Conservation (phyloP, 2,113 vertebrate species). For the Phycodurus eques region DNA sequence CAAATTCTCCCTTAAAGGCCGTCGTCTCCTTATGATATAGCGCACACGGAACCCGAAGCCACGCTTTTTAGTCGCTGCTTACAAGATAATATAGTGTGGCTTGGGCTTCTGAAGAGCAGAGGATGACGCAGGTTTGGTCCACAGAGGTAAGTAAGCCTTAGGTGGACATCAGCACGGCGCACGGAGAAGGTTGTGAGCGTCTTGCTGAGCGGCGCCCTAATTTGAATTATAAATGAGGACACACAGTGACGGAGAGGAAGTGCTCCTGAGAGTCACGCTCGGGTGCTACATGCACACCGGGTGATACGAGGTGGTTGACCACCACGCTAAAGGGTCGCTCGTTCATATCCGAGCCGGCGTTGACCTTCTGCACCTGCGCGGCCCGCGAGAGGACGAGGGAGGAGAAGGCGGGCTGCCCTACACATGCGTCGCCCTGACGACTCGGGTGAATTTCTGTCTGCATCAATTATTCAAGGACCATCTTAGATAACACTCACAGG, state of each 20-base stretch:
- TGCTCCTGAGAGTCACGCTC: constrained; percentile 33
- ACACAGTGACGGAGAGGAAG: constrained; percentile 49
- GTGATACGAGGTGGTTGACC: constrained; percentile 55
- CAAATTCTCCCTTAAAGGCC: neutral
- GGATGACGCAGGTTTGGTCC: constrained; percentile 24
- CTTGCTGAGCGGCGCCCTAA: constrained; percentile 47
- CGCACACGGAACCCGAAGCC: neutral
- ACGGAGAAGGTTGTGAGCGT: constrained; percentile 38
- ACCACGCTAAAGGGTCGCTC: constrained; percentile 53
- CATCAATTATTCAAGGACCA: constrained; percentile 72
- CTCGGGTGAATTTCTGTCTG: constrained; percentile 68
- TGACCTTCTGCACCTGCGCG: constrained; percentile 41
- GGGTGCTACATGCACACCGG: constrained; percentile 42
- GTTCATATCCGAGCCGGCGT: constrained; percentile 51
- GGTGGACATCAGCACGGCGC: constrained; percentile 30
- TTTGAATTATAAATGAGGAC: constrained; percentile 67
- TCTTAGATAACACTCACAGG: constrained; percentile 68
- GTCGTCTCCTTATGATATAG: neutral
- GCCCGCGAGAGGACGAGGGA: constrained; percentile 38
- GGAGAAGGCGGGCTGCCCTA: constrained; percentile 51
- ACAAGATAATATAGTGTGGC: constrained; percentile 26
- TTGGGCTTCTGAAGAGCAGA: constrained; percentile 15
- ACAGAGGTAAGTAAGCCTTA: constrained; percentile 18
- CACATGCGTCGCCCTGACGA: constrained; percentile 55
- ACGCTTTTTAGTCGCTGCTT: neutral